Base-by-base conservation (phyloP, 2,113 vertebrate species). In the Amphiprion ocellaris region DNA sequence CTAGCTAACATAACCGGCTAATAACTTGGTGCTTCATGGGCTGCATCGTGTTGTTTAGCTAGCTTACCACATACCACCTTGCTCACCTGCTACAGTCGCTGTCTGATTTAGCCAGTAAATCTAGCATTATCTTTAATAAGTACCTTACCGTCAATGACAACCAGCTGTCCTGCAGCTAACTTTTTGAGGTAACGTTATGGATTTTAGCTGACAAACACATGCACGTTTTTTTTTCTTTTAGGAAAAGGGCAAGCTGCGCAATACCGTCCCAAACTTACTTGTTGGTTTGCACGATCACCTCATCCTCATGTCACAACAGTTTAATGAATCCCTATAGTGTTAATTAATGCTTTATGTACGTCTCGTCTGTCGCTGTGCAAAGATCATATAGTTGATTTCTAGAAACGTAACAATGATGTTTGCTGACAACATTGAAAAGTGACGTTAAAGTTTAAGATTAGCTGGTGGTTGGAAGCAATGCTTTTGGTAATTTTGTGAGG, bases 31-130 rank as follows among this genome's bases (percentile, higher is more conserved):
- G 66, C 74, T 74, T 28, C 60, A 77, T 11, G 39, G 60, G 81
- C 83, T 83, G 66, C 85, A 92, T 92, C 86, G 83, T 89, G 89
- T 70, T 80, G 64, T 30, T 52, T 73, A 76, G 74, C 73, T 79
- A 78, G 70, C 77, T 53, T 17, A 56, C 58, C 16, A 4, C 30
- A 49, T 53, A 58, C 62, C 60, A 54, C 60, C 54, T 63, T 50
- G 56, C n/a, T 56, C 21, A 68, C 8, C 8, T 49, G 58, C 65
- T 60, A 19, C 54, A 53, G 23, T 65, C 4, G 15, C 28, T 52
- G 14, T 37, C 4, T 7, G 16, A 61, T 82, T 59, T 62, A 59
- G 15, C 11, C 19, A 24, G 23, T 30, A 58, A 39, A 24, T 30
- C 4, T 4, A 28, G 15, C 23, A 16, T 26, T 30, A 12, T 54